A percentile compares a stretch with the other conserved stretches of the same genome.
phyloP scores from a whole-genome alignment of 2,888 invertebrate genomes.

The Eupsilia transversa region DNA sequence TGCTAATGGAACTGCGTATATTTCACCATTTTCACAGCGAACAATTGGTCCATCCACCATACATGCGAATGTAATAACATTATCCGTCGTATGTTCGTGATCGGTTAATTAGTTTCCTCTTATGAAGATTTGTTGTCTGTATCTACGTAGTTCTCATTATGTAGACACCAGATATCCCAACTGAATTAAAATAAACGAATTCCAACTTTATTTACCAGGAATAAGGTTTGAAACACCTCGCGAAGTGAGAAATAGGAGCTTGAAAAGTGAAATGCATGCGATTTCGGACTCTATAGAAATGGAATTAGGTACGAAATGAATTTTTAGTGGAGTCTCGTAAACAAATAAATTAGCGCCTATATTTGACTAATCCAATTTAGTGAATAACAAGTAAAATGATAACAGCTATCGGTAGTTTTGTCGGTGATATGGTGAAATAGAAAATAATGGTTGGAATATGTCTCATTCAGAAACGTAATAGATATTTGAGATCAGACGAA shows the following conservation, averaged over 20 bases:
- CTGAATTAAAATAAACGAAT: constrained; percentile 19
- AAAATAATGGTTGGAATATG: not conserved
- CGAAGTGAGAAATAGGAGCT: not conserved
- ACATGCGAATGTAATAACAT: constrained; percentile 75
- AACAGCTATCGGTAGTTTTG: constrained; percentile 51
- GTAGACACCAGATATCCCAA: constrained; percentile 41
- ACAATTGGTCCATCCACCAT: constrained; percentile 56
- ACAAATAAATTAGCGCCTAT: constrained; percentile 58
- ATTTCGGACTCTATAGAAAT: constrained; percentile 21
- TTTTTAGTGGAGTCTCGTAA: constrained; percentile 38
- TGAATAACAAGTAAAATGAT: constrained; percentile 61
- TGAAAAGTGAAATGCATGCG: not conserved
- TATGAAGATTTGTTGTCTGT: constrained; percentile 77
- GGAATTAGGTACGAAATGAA: constrained; percentile 24
- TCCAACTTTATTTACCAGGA: constrained; percentile 22
- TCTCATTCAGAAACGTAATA: not conserved
- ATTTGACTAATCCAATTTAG: constrained; percentile 67
- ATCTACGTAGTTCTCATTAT: constrained; percentile 56
- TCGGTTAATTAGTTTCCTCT: constrained; percentile 82
- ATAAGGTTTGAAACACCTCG: constrained; percentile 23
- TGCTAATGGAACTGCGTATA: constrained; percentile 48
- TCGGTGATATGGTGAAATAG: not conserved
- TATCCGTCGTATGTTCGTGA: constrained; percentile 78
- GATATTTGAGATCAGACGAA: not conserved
- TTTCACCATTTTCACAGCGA: constrained; percentile 41